Conservation (phyloP, 30 jellyfish, hydroid and myxozoan species). For the Hydractinia symbiolongicarpus region DNA sequence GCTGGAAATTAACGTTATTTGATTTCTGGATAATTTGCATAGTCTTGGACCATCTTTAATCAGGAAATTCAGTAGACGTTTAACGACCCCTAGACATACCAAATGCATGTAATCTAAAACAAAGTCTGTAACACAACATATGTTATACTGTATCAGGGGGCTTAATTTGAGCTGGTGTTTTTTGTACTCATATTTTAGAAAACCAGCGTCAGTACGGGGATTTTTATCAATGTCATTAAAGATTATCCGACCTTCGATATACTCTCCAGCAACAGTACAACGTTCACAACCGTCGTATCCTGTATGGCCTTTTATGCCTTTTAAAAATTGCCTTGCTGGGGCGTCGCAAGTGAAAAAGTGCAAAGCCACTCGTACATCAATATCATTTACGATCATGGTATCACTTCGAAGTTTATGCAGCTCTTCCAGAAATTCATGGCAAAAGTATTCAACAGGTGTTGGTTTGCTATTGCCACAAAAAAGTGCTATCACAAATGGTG, state of each 20-base stretch:
- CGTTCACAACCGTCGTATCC: constrained; percentile 47
- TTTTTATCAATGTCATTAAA: neutral
- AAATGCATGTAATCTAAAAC: constrained; percentile 21
- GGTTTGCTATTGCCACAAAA: constrained; percentile 48
- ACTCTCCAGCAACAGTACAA: constrained; percentile 28
- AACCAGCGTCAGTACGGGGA: constrained; percentile 16
- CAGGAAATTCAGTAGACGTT: constrained; percentile 12
- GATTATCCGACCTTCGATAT: constrained; percentile 5
- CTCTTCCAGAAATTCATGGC: constrained; percentile 27
- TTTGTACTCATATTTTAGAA: constrained; percentile 21
- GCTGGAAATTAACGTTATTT: constrained; percentile 15
- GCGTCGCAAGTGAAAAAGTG: constrained; percentile 48
- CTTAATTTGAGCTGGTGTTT: constrained; percentile 16
- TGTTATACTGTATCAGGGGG: constrained; percentile 8
- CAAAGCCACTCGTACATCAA: constrained; percentile 6
- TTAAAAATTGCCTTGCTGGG: constrained; percentile 43
- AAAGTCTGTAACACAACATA: constrained; percentile 27
- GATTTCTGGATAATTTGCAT: constrained; percentile 27
- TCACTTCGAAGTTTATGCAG: neutral
- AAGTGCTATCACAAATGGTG: constrained; percentile 41
- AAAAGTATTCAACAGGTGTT: constrained; percentile 21
- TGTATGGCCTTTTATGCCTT: constrained; percentile 34
- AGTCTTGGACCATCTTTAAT: constrained; percentile 27
- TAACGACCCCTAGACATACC: constrained; percentile 42
- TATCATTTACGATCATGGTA: constrained; percentile 22